These are phyloP conservation scores for Drosophila pullipes DNA, from an alignment of 2,888 invertebrate genomes.

Conservation along the genomic window DNA sequence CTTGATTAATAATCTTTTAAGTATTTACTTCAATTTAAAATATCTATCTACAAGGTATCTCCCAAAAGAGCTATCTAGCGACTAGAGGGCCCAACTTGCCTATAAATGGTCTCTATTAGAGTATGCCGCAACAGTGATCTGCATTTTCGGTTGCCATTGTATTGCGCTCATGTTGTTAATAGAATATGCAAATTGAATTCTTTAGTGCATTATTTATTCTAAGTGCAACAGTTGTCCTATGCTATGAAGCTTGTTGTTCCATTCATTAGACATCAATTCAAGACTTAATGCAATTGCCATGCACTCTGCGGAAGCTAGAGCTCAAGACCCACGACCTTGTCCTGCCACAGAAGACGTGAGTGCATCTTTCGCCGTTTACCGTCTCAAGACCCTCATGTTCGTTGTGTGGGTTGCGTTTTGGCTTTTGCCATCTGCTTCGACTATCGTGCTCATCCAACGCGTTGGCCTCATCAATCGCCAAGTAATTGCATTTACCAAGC, in stretches of 20 bases:
- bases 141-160: not conserved
- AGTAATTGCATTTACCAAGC: constrained; percentile 80
- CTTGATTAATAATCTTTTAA: not conserved
- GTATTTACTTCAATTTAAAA: not conserved
- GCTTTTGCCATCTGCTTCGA: constrained; percentile 22
- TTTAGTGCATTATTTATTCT: constrained; percentile 39
- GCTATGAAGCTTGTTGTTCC: constrained; percentile 52
- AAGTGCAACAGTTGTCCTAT: constrained; percentile 63
- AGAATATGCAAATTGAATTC: constrained; percentile 45
- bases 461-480: constrained; percentile 70
- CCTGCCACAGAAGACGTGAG: constrained; percentile 33
- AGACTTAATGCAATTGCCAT: constrained; percentile 64
- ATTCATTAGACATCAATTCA: constrained; percentile 63
- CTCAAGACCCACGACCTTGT: constrained; percentile 30
- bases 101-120: not conserved
- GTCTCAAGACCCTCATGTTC: constrained; percentile 3
- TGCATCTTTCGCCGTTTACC: constrained; percentile 30
- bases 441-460: constrained; percentile 12
- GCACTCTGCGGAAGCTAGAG: constrained; percentile 39
- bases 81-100: not conserved
- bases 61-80: not conserved
- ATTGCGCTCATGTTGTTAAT: constrained; percentile 10
- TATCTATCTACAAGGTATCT: not conserved
- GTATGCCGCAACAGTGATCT: not conserved
- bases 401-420: constrained; percentile 16